phyloP scores from a whole-genome alignment of 2,888 invertebrate genomes.

The Caenorhabditis sp. region DNA sequence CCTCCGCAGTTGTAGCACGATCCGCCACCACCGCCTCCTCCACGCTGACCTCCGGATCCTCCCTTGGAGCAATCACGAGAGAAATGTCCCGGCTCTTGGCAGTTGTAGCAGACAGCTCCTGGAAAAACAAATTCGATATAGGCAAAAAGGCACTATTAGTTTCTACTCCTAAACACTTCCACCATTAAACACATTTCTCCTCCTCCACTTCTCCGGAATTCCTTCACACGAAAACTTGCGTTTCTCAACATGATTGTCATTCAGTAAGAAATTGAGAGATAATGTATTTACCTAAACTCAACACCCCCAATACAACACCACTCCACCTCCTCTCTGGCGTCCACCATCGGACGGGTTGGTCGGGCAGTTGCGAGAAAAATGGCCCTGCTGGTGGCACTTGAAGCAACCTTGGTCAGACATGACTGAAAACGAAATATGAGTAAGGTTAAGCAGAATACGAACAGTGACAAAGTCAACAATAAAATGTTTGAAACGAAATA shows the following conservation, averaged over 20 bases:
- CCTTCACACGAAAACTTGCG: slow-evolving; percentile 40
- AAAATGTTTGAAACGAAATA: background rate
- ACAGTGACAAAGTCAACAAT: background rate
- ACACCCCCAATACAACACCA: slow-evolving; percentile 60
- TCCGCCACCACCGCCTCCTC: slow-evolving; percentile 57
- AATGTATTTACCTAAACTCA: slow-evolving; percentile 62
- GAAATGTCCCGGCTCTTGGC: slow-evolving; percentile 74
- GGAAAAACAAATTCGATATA: slow-evolving; percentile 31
- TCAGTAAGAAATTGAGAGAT: slow-evolving; percentile 40
- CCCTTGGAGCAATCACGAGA: slow-evolving; percentile 74
- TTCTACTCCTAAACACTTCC: slow-evolving; percentile 15
- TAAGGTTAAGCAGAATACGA: background rate
- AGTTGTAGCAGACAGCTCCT: slow-evolving; percentile 69
- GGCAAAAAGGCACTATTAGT: slow-evolving; percentile 7
- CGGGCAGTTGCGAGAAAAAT: slow-evolving; percentile 73
- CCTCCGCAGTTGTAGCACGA: slow-evolving; percentile 68
- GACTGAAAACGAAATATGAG: slow-evolving; percentile 24
- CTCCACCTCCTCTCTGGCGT: slow-evolving; percentile 62
- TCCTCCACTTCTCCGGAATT: slow-evolving; percentile 53
- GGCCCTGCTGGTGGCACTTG: slow-evolving; percentile 74
- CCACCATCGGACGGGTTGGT: slow-evolving; percentile 45
- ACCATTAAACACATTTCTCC: slow-evolving; percentile 48
- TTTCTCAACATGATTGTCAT: slow-evolving; percentile 34
- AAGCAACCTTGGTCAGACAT: slow-evolving; percentile 71
- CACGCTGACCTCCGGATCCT: slow-evolving; percentile 54